phyloP scores from a whole-genome alignment of 1,140 invertebrate genomes.

The Hyles euphorbiae region DNA sequence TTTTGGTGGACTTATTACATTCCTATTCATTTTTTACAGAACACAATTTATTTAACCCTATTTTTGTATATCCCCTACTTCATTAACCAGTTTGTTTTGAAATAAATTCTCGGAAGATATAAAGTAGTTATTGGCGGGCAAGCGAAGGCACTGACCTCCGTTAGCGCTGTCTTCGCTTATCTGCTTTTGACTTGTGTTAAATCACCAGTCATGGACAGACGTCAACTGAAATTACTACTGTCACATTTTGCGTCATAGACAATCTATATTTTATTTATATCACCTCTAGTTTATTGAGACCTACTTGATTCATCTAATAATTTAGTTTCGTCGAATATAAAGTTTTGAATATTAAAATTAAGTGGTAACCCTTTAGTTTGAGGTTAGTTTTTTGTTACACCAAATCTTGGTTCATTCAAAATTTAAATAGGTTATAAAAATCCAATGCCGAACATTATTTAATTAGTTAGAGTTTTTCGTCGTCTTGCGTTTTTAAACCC shows the following conservation, averaged over 20 bases:
- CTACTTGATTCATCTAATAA: not conserved
- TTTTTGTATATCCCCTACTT: too few species aligned
- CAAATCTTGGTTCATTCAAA: too few species aligned
- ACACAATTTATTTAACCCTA: constrained; percentile 17
- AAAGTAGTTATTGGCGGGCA: constrained; percentile 44
- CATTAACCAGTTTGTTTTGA: too few species aligned
- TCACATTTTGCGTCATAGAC: not conserved
- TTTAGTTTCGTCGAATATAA: not conserved
- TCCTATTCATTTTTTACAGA: too few species aligned
- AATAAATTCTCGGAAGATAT: not conserved
- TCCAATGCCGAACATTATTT: too few species aligned
- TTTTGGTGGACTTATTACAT: too few species aligned
- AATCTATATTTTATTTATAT: not conserved
- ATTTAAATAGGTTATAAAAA: too few species aligned
- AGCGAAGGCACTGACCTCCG: constrained; percentile 57
- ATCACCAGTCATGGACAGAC: constrained; percentile 30
- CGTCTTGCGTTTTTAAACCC: too few species aligned
- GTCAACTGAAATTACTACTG: constrained; percentile 54
- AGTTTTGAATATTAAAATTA: not conserved
- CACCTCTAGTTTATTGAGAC: not conserved
- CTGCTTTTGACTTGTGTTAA: not conserved
- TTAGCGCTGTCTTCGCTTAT: constrained; percentile 65
- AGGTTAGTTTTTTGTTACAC: too few species aligned
- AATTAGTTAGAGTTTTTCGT: too few species aligned
- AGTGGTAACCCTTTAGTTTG: too few species aligned